These are phyloP conservation scores for Zosterops borbonicus DNA, from an alignment of 2,113 vertebrate species.

Conservation along the genomic window DNA sequence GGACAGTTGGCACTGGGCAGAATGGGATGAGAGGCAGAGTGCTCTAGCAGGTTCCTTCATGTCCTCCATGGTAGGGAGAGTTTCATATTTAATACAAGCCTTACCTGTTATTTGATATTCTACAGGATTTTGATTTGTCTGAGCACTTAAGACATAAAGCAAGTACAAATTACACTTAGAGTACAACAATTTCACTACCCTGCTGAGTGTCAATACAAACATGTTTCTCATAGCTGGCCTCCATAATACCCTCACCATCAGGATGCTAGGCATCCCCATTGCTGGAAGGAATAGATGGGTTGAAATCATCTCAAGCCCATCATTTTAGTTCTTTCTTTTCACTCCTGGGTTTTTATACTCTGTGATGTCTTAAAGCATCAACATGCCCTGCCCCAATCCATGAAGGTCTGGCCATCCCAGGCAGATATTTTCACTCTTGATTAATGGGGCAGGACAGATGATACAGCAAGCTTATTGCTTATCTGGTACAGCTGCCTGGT, in stretches of 20 bases:
- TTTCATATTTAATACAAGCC: not conserved
- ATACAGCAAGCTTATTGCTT: not conserved
- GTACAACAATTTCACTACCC: not conserved
- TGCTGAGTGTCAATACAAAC: not conserved
- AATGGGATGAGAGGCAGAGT: not conserved
- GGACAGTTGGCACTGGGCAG: not conserved
- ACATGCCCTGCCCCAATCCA: fast-evolving
- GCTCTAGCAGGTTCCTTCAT: not conserved
- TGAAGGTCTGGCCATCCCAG: not conserved
- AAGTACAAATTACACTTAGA: not conserved
- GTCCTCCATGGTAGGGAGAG: fast-evolving
- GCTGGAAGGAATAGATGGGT: not conserved
- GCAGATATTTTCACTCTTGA: not conserved
- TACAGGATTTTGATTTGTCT: not conserved
- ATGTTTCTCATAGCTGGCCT: not conserved
- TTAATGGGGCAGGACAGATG: not conserved
- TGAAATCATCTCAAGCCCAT: not conserved
- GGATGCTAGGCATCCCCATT: not conserved
- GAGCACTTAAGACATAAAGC: not conserved
- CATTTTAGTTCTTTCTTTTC: not conserved
- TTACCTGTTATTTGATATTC: not conserved
- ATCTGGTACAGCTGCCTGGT: not conserved
- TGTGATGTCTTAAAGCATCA: not conserved
- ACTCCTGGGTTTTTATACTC: not conserved
- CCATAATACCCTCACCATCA: fast-evolving